phyloP scores from a whole-genome alignment of 2,888 invertebrate species.

The Cartodere bifasciata region DNA sequence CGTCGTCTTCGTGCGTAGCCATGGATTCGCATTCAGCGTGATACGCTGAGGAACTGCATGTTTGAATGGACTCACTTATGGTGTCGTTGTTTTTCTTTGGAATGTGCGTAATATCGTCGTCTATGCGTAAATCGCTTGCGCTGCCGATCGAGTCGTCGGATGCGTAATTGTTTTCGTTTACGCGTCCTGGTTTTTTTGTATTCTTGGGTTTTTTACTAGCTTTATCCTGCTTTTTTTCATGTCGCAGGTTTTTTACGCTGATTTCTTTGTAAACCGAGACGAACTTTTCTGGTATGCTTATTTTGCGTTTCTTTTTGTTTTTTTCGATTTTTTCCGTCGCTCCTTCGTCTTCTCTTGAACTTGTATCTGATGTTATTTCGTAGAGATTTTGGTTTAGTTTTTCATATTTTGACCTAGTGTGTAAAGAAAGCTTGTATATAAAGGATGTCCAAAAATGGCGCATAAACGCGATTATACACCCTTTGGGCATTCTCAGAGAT shows the following conservation, averaged over 20 bases:
- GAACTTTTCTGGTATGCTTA: conserved; percentile 41
- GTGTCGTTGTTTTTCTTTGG: conserved; percentile 38
- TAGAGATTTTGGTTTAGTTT: conserved; percentile 50
- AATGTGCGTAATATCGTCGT: conserved; percentile 38
- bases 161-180: conserved; percentile 23
- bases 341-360: conserved; percentile 35
- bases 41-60: conserved; percentile 56
- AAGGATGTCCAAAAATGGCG: too few relatives aligned
- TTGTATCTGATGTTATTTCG: conserved; percentile 43
- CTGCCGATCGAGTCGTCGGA: conserved; percentile 61
- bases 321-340: conserved; percentile 32
- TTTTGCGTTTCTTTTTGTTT: conserved; percentile 28
- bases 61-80: conserved; percentile 49
- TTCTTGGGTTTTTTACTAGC: conserved; percentile 24
- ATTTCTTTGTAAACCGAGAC: conserved; percentile 41
- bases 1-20: conserved; percentile 47
- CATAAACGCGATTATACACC: too few relatives aligned
- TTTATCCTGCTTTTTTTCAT: conserved; percentile 26
- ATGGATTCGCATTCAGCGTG: conserved; percentile 62
- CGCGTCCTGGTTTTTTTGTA: conserved; percentile 23
- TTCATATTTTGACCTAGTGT: conserved; percentile 65
- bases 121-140: conserved; percentile 52
- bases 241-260: conserved; percentile 37
- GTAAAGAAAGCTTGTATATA: too few relatives aligned
- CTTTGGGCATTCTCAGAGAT: too few relatives aligned